Evolutionary conservation across 30 jellyfish, hydroid and myxozoan genomes (phyloP).

Genomic region (Hydractinia echinata): DNA sequence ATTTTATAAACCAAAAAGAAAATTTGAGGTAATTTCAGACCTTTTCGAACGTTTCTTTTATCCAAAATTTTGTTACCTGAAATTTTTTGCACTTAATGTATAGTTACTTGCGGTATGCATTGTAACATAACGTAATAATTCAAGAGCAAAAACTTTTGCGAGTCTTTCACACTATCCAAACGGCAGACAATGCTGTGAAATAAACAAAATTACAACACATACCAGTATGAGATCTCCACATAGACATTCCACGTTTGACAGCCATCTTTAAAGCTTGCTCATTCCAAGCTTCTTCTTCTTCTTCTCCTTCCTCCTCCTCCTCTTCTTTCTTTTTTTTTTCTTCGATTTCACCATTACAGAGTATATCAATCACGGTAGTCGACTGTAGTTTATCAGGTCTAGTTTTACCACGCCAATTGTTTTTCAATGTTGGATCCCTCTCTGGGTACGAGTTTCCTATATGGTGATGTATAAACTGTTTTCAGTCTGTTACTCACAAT

Average conservation of each 20-base stretch:
- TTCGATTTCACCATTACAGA: conserved; percentile 7
- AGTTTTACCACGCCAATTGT: conserved; percentile 85
- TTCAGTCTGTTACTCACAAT: too few species aligned
- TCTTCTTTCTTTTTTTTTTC: conserved; percentile 19
- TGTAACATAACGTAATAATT: too few species aligned
- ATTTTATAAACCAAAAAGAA: too few species aligned
- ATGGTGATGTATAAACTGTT: too few species aligned
- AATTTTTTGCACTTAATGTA: too few species aligned
- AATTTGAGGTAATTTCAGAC: too few species aligned
- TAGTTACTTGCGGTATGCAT: too few species aligned
- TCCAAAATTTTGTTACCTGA: too few species aligned
- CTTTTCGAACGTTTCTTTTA: too few species aligned
- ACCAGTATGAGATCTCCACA: conserved; percentile 87
- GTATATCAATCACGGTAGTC: conserved; percentile 26
- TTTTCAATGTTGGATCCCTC: conserved; percentile 54
- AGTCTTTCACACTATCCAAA: too few species aligned
- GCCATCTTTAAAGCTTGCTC: conserved; percentile 50
- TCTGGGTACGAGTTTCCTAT: conserved; percentile 63
- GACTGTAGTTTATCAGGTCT: conserved; percentile 44
- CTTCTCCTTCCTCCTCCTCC: conserved; percentile 27
- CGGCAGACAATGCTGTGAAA: not conserved
- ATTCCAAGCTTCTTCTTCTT: conserved; percentile 38
- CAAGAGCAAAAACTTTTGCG: too few species aligned
- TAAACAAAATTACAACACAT: not conserved
- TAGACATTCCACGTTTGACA: conserved; percentile 74